Evolutionary conservation across 1,140 invertebrate species (phyloP).

Genomic region (Hesperophylax magnus): DNA sequence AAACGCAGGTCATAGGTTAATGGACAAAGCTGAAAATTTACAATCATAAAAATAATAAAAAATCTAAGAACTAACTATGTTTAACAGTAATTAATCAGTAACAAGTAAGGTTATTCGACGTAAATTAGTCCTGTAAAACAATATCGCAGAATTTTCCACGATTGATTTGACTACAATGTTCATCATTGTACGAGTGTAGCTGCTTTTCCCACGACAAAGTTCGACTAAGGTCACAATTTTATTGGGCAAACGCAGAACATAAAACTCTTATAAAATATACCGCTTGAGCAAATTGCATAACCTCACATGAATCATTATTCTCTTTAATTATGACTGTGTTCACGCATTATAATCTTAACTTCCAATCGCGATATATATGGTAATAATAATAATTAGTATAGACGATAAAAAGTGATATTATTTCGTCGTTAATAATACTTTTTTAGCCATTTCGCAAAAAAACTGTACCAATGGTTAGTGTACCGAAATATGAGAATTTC

Average conservation of each 20-base stretch:
- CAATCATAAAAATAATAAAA: too few relatives aligned
- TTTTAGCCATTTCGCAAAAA: too few relatives aligned
- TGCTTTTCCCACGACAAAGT: conserved; percentile 7
- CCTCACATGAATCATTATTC: conserved; percentile 4
- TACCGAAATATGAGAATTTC: too few relatives aligned
- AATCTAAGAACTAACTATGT: too few relatives aligned
- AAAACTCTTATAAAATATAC: not conserved
- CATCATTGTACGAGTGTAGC: not conserved
- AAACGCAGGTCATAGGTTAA: too few relatives aligned
- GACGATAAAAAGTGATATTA: too few relatives aligned
- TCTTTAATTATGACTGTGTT: not conserved
- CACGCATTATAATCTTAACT: conserved; percentile 1
- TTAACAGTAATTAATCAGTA: too few relatives aligned
- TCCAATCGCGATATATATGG: not conserved
- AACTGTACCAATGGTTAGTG: too few relatives aligned
- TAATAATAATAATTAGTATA: not conserved
- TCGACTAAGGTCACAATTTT: conserved; percentile 27
- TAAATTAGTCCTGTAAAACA: not conserved
- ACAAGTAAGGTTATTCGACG: too few relatives aligned
- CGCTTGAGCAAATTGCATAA: not conserved
- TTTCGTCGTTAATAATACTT: too few relatives aligned
- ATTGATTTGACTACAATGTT: conserved; percentile 24
- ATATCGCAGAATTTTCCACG: not conserved
- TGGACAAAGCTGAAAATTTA: too few relatives aligned
- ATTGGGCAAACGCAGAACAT: not conserved